Evolutionary conservation across 2,888 invertebrate species (phyloP), one percentile per base, ranked within the genome.

Genomic region (Hofmannophila pseudospretella): DNA sequence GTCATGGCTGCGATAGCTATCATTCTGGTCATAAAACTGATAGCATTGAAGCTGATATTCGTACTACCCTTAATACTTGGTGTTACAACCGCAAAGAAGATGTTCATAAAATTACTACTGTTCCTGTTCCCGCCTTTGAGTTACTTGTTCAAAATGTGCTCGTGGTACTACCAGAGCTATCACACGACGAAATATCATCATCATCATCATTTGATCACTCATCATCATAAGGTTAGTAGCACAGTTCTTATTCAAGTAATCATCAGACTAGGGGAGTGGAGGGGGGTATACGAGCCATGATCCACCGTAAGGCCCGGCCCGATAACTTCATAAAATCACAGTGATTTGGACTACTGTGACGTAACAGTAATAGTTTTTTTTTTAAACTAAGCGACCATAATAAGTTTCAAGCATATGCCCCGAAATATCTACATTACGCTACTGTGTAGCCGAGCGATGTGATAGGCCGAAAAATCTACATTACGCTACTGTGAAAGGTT

Each of bases 81-180:
- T 1, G 90, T 94, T 10, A 92, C 93, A 1, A 91, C 95, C 0
- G 95, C 95, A 2, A 96, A 96, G 79, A 95, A 95, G 69, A 86
- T 96, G 54, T 89, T 95, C 58, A 81, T 96, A 28, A 95, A 96
- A 65, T 80, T 95, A 34, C 72, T 96, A 8, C 88, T 96, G 12
- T 95, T 95, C 87, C 63, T 96, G 25, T 94, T 95, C 77, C 95
- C 95, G 1, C 94, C 94, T 0, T 73, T 96, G 43, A 91, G 93
- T 37, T 94, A 95, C 66, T 89, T 96, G 42, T 95, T 95, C 84
- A 95, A 95, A 68, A 82, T 95, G 9, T 96, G 95, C 71, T 93
- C 94, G 3, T 93, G 93, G 85, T 95, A 94, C 58, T 93, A 94
- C 49, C 90, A 92, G 53, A 89, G 89, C 45, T 91, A 90, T 57